Base-by-base conservation (phyloP, 2,888 invertebrate species). In the Eristalis pertinax region DNA sequence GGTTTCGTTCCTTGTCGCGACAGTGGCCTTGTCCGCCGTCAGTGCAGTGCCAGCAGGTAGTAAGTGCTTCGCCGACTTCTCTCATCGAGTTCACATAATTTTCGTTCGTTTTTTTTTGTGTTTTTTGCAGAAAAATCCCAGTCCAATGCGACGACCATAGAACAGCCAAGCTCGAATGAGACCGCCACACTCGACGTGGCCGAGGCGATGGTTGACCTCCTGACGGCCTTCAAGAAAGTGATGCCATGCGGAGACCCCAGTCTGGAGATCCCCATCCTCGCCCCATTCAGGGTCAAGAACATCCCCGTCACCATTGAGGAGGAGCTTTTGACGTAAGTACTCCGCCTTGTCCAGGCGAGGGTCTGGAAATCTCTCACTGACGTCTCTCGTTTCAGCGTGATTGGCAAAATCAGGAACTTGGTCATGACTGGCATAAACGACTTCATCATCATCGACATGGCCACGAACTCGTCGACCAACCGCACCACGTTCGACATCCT, bases 161-260 rank as follows among this genome's bases (percentile, higher is more conserved):
- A 38, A 38, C 8, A 38, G 13, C 11, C 38, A 13, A 38, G 38
- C n/a, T 50, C 82, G 0, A 58, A 29, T 62, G 63, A 5, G 0
- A 70, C 77, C 24, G 29, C 13, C 56, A 72, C 3, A 63, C 85
- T 64, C 1, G 72, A 89, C 68, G 87, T 90, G 69, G 89, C 88
- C 11, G 77, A 89, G 1, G 89, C 91, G 5, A 29, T 90, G 13
- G 35, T 41, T 5, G 84, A 84, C 68, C 90, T 88, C 41, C 56
- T 89, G 2, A 62, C 29, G 2, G 89, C 91, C 8, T 89, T 90
- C 68, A 88, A 89, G 64, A 87, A 85, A 1, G 89, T 91, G 19
- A 89, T 91, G 82, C 91, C 91, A 13, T 92, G 91, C 67, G 91
- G 92, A 43, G 91, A 89, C 76, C 41, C 89, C 0, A 29, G 86